Evolutionary conservation across 2,113 vertebrate genomes (phyloP).

Genomic region (Falco punctatus): DNA sequence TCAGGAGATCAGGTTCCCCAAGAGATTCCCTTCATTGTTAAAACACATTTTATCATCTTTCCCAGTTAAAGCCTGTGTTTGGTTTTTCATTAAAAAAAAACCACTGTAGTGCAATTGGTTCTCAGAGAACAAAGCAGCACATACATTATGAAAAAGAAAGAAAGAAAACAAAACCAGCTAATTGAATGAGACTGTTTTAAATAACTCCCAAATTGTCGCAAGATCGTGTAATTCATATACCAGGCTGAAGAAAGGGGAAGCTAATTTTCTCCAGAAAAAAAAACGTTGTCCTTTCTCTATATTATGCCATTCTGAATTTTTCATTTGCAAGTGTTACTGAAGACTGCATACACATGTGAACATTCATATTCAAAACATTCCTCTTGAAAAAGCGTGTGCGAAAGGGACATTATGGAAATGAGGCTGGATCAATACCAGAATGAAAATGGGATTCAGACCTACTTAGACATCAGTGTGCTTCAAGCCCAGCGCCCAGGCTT

Average conservation of each 20-base stretch:
- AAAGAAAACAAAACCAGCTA: neutral
- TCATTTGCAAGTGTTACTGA: neutral
- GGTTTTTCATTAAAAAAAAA: neutral
- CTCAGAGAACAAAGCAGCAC: neutral
- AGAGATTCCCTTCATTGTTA: neutral
- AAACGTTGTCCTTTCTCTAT: neutral
- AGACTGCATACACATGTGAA: neutral
- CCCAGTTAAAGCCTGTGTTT: neutral
- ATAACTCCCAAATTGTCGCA: neutral
- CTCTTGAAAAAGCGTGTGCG: neutral
- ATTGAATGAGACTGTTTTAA: neutral
- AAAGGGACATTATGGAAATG: neutral
- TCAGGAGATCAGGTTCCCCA: neutral
- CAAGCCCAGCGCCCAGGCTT: neutral
- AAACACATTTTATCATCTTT: neutral
- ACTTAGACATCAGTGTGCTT: neutral
- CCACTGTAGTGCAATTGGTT: neutral
- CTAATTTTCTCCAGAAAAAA: constrained; percentile 23
- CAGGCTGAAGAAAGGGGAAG: constrained; percentile 13
- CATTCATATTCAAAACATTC: neutral
- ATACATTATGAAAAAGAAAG: neutral
- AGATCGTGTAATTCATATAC: neutral
- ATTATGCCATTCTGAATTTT: neutral
- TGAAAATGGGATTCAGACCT: neutral
- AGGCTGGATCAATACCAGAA: neutral